Base-by-base conservation (phyloP, 2,797 vertebrate species). In the Micrastur ruficollis region DNA sequence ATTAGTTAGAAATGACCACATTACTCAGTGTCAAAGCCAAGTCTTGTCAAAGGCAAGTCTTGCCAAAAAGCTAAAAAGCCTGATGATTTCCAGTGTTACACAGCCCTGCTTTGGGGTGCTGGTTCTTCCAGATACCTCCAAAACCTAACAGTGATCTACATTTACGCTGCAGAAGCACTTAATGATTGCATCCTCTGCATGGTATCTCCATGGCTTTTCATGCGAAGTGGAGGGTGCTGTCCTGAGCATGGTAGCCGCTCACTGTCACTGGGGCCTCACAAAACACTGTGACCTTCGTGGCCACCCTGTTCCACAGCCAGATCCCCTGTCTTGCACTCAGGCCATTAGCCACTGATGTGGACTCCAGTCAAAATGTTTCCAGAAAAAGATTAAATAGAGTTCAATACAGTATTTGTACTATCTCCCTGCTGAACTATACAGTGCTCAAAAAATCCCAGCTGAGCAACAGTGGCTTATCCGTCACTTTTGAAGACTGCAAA, bases 1-100 rank as follows among this genome's bases (percentile, higher is more conserved):
- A 34, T 84, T 94, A 95, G 86, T 90, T 92, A 94, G 90, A 93
- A 95, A 96, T 96, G 90, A 96, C 94, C 93, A 90, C 84, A 81
- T 94, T 88, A 96, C 70, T 93, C 93, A 70, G 70, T 13, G 50
- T 83, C 72, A 86, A 94, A 92, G 93, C 81, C 90, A 92, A 96
- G 86, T 62, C 75, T 91, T 80, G 74, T 87, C 84, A 92, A 93
- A 90, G 50, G 25, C 19, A 68, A 75, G 79, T 53, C 82, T 55
- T 86, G 73, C 82, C 87, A 93, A 38, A 92, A 92, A 87, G 47
- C 72, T 66, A 50, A 79, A 86, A 82, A 80, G 66, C 73, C 36
- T 70, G 71, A 89, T 67, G 38, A 84, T 58, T 94, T 91, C 62
- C 67, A 94, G 63, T 21, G n/a, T 46, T 78, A 52, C 6, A 74